Base-by-base conservation (phyloP, 2,797 vertebrate species). In the Mormyrops attenuatus region DNA sequence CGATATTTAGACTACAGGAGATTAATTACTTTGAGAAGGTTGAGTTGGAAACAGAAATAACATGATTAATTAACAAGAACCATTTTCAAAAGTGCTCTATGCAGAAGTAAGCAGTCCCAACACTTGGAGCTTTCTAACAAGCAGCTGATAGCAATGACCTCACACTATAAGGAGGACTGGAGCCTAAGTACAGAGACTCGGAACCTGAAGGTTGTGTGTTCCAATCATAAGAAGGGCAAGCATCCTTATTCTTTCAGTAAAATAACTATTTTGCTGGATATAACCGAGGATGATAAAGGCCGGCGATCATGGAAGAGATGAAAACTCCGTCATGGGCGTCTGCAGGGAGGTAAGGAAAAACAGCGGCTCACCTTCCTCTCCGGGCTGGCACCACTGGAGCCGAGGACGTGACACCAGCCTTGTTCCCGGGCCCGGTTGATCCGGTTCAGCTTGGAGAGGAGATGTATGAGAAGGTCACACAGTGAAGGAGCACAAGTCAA, bases 401-500 rank as follows among this genome's bases (percentile, higher is more conserved):
- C 97, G 91, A 98, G 95, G 82, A 98, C 97, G 91, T 97, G 97
- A 89, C 96, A 97, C 99, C 99, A 99, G 92, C 99, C 99, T 95
- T 98, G 98, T 90, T 99, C 99, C 94, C 98, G 96, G 89, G 98
- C 98, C 94, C 97, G 97, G 93, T 99, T 98, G 95, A 99, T 98
- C 90, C 96, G 96, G 93, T 96, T 97, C 92, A 99, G 95, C 99
- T 97, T 92, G 34, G 38, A 50, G 3, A 85, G 89, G 1, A 86
- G 41, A 86, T 26, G 82, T n/a, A 73, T 26, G 30, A 38, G 91
- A 73, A 90, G 30, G 7, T 90, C 3, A 55, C 38, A 87, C 17
- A 88, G 87, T 50, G 53, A 84, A 11, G 88, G 60, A 88, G 9
- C 47, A 57, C 55, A 47, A 26, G 22, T 47, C 38, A 38, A 90